A percentile compares a stretch with the other conserved stretches of the same genome.
Conservation (phyloP, 23 tunicate genomes). For the Diplosoma virens region DNA sequence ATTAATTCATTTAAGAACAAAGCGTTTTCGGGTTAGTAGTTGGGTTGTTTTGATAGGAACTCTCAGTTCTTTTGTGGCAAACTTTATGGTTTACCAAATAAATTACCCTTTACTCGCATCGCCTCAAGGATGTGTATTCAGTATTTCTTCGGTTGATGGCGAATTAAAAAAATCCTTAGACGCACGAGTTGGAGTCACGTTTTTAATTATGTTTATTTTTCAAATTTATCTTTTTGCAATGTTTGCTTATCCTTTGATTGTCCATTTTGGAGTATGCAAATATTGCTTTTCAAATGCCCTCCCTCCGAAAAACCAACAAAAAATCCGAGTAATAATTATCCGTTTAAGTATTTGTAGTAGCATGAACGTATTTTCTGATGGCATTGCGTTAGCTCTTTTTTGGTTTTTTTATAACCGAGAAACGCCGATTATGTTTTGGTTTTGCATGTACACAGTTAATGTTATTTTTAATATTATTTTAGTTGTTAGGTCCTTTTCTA, state of each 20-base stretch:
- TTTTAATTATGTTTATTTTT: slow-evolving; percentile 5
- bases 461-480: slow-evolving; percentile 45
- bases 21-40: background rate
- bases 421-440: slow-evolving; percentile 23
- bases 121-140: slow-evolving; percentile 26
- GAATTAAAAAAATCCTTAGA: background rate
- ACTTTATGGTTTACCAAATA: background rate
- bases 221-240: slow-evolving; percentile 24
- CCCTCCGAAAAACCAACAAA: background rate
- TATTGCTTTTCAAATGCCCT: background rate
- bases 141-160: background rate
- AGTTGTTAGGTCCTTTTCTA: slow-evolving; percentile 47
- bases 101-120: slow-evolving; percentile 11
- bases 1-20: slow-evolving; percentile 13
- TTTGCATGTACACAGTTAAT: slow-evolving; percentile 32
- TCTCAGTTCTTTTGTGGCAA: slow-evolving; percentile 5
- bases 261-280: slow-evolving; percentile 22
- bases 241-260: slow-evolving; percentile 18
- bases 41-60: slow-evolving; percentile 1
- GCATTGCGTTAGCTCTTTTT: slow-evolving; percentile 24
- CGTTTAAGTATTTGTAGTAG: slow-evolving; percentile 44
- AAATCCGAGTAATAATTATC: slow-evolving; percentile 10
- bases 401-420: slow-evolving; percentile 39
- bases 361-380: slow-evolving; percentile 42
- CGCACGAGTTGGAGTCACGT: slow-evolving; percentile 2